Evolutionary conservation across 2,113 vertebrate species (phyloP), one percentile per base, ranked within the genome.

Genomic region (Gadus macrocephalus): DNA sequence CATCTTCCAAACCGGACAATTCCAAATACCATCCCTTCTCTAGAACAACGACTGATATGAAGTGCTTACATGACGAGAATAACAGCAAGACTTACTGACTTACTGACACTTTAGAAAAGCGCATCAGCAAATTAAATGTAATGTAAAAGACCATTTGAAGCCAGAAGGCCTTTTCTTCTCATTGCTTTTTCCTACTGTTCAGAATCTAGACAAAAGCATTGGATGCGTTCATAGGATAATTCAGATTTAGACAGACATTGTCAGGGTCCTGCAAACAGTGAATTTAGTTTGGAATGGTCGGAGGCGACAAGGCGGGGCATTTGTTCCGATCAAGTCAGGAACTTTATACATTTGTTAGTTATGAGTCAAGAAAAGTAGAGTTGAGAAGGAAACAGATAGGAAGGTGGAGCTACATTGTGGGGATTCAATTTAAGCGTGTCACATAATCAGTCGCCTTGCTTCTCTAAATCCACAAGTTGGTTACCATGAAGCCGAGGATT

Each of bases 401-500:
- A 8, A 1, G 22, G 5, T 22, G 38, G 42, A 31, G 22, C 12
- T 20, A 59, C 19, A 67, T 14, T 3, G 27, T 14, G 62, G 6
- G 20, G 42, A 49, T 20, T 20, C 16, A 66, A 6, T 9, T 64
- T 22, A 38, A n/a, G 42, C 68, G 28, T 42, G 12, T 53, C 8
- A 62, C 59, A 66, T 15, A 3, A 3, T 12, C 60, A 19, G 20
- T 20, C 25, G 25, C 42, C 12, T 49, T 49, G 42, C 42, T 0
- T 53, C 22, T 77, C 69, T 81, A 90, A 62, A 83, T 75, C 66
- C 65, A 83, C 75, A 84, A 1, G 79, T 81, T 69, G 69, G 82
- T 76, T 66, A 87, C 22, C 61, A 80, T 42, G 64, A 70, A 5
- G 78, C 83, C 64, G 66, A 89, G 65, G 66, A 88, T 68, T 27